These are phyloP conservation scores for Carcina quercana DNA, from an alignment of 2,888 invertebrate species.

Conservation along the genomic window DNA sequence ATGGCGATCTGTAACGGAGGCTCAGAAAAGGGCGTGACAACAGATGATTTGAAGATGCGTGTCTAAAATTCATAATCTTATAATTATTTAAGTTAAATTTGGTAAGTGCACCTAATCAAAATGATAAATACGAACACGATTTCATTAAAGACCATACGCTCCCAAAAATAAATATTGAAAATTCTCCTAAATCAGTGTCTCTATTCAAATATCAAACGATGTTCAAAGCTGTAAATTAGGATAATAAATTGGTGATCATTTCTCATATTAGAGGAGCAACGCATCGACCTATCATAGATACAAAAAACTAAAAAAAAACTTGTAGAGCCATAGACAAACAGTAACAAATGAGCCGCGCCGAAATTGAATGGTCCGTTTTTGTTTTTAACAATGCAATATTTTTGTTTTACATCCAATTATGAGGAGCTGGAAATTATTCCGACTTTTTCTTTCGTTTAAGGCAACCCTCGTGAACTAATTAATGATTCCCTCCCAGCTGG, in stretches of 20 bases:
- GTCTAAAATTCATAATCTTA: too few species aligned
- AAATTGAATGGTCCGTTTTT: slow-evolving; percentile 54
- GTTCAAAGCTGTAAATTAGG: slow-evolving; percentile 43
- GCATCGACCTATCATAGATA: slow-evolving; percentile 11
- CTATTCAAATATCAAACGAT: slow-evolving; percentile 45
- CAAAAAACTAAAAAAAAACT: slow-evolving; percentile 23
- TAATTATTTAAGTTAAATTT: too few species aligned
- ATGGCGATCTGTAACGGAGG: too few species aligned
- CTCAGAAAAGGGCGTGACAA: too few species aligned
- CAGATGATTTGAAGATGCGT: too few species aligned
- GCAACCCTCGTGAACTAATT: slow-evolving; percentile 60
- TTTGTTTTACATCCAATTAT: slow-evolving; percentile 69
- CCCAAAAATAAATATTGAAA: too few species aligned
- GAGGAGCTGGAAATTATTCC: slow-evolving; percentile 47
- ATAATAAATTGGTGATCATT: slow-evolving; percentile 48
- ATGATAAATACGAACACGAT: too few species aligned
- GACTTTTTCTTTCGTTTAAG: slow-evolving; percentile 51
- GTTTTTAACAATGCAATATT: slow-evolving; percentile 54
- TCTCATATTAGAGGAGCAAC: slow-evolving; percentile 14
- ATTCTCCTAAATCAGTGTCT: slow-evolving; percentile 16
- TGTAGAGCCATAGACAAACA: slow-evolving; percentile 44
- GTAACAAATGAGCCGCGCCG: slow-evolving; percentile 52
- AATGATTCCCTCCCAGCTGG: slow-evolving; percentile 60
- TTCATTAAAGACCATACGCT: too few species aligned
- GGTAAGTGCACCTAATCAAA: too few species aligned